Base-by-base conservation (phyloP, 1,140 invertebrate species). In the Hyles euphorbiae region DNA sequence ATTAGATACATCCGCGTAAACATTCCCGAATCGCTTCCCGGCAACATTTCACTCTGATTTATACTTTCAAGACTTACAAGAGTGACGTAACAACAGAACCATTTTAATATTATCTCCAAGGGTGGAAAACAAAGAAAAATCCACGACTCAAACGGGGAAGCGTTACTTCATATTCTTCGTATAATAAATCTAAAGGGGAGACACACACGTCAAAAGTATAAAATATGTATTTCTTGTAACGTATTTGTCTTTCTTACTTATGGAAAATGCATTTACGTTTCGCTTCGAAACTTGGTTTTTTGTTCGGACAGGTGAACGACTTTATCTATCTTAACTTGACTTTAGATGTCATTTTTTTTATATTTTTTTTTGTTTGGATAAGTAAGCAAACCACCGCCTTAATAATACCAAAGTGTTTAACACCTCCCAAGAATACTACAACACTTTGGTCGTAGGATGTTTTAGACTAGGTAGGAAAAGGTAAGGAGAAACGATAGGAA, bases 221-320 rank as follows among this genome's bases (percentile, higher is more conserved):
- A 86, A 88, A 86, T 85, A 88, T 85, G 80, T 81, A 83, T 88
- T 83, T 80, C 82, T 83, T 75, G 75, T 85, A 83, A 74, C 69
- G 34, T 58, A 45, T 56, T 40, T 71, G 71, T 74, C 67, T 69
- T 64, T 73, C 60, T 58, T 65, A 56, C 60, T 76, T 70, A 74
- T 75, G 72, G 67, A 12, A 53, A 53, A 53, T 47, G 45, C 46
- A 48, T 11, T 48, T 48, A 9, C 8, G 7, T 48, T 48, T 11
- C 3, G 4, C 2, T 7, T 2, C 10, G 11, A 47, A 47, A 5
- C 10, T 47, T 36, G 22, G 22, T 22, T 40, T 40, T 40, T 40
- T 40, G 36, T 40, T 40, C 8, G 4, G 36, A 40, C 1, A 8
- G 4, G 36, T 40, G 5, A 40, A 40, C 8, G 4, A 5, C 8